Base-by-base conservation (phyloP, 1,140 invertebrate species). In the Magallana ariakensis region DNA sequence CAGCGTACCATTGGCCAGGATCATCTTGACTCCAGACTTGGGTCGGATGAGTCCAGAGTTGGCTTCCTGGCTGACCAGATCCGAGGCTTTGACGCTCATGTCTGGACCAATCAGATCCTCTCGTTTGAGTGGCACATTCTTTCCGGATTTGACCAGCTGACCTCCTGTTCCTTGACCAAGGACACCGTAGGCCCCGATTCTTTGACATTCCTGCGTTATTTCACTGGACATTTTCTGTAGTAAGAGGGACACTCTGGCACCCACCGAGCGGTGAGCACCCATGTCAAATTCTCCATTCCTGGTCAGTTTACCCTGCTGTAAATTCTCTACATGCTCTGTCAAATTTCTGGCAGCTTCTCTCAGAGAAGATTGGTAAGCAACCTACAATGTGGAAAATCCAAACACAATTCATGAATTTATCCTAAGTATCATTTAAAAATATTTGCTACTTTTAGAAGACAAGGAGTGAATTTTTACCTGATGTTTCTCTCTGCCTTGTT, bases 161-260 rank as follows among this genome's bases (percentile, higher is more conserved):
- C 89, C 92, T 58, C 93, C 93, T 33, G 92, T 93, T 16, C 93
- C 92, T 56, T 93, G 83, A 81, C 92, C 92, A 60, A 93, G 89
- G 33, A 94, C 89, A n/a, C 92, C 93, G 92, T 92, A 94, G 16
- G 91, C 91, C 15, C 93, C 93, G 22, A 92, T 81, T 66, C 93
- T 87, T 55, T 89, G 81, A 88, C 93, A 92, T 83, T 94, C 93
- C 0, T 88, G 58, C 3, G 85, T 89, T 13, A 92, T 87, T 57
- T 91, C 90, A 6, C 75, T 88, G 22, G 92, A 91, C 92, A 93
- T 93, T 58, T 92, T 90, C 56, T 92, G 86, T n/a, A 93, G 80
- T 7, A 94, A 88, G 7, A 91, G 13, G 7, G 90, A 83, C 8
- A 93, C 90, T 46, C 93, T 87, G 0, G 87, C 88, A 66, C 88